Base-by-base conservation (phyloP, 2,888 invertebrate genomes). In the Leucozona laternaria region DNA sequence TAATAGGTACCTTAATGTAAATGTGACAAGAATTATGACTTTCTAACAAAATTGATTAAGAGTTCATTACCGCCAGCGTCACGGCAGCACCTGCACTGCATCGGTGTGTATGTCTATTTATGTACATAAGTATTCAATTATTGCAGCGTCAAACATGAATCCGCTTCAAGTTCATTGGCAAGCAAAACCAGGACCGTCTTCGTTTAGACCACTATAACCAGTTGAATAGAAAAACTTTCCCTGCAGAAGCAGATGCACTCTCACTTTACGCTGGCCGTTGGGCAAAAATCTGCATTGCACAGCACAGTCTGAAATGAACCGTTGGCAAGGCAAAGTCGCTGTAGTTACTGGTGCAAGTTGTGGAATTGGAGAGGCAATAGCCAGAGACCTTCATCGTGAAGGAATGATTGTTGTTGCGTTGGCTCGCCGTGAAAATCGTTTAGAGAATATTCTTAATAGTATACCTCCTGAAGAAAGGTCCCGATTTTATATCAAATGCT, bases 281-380 rank as follows among this genome's bases (percentile, higher is more conserved):
- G 4, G 6, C 28, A 28, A 17, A 4, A 15, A 4, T 66, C n/a
- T 50, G 64, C 17, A n/a, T 0, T 45, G n/a, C 17, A 17, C 48
- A 7, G 17, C 20, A 57, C 66, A 68, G 37, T 55, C 45, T 34
- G 28, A 40, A 22, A 93, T 93, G 93, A 93, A 95, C 17, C 93
- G 94, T 34, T 94, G 94, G 94, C 83, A 88, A 1, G 94, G 93
- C 37, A 93, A 93, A 89, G 93, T 94, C 0, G 94, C 94, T 0
- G 92, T 95, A 31, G 94, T 95, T 72, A 95, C 94, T 0, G 95
- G 94, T 10, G 94, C 94, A 5, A 94, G 94, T 89, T 91, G 93
- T 0, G 95, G 94, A 1, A 94, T 95, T 72, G 95, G 94, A 17
- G 93, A 92, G 6, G 92, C 91, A 2, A 91, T 93, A 37, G 90